Evolutionary conservation across 2,797 vertebrate genomes (phyloP).

Genomic region (Sebastes steindachneri): DNA sequence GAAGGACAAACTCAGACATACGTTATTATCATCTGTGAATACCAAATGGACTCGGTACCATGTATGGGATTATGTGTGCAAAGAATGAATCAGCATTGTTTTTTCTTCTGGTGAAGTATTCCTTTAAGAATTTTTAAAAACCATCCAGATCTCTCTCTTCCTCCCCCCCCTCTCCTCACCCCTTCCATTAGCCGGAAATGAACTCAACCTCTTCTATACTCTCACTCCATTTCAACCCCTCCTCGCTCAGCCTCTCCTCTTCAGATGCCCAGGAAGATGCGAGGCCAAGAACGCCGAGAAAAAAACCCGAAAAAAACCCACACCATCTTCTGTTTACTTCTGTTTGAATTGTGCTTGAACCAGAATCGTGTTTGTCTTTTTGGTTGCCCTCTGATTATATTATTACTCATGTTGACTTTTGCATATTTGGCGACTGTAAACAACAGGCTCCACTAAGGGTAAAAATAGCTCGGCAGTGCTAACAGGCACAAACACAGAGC

Average conservation of each 20-base stretch:
- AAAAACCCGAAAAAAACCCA: neutral
- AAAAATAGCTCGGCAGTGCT: constrained; percentile 63
- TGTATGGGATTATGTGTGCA: constrained; percentile 5
- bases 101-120: constrained; percentile 10
- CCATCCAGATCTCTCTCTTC: constrained; percentile 16
- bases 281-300: neutral
- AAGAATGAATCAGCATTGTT: constrained; percentile 27
- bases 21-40: constrained; percentile 30
- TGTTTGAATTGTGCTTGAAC: constrained; percentile 18
- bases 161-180: neutral
- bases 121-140: constrained; percentile 35
- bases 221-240: neutral
- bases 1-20: constrained; percentile 47
- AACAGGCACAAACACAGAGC: constrained; percentile 48
- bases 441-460: constrained; percentile 41
- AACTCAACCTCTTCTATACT: constrained; percentile 38
- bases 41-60: neutral
- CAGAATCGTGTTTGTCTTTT: constrained; percentile 33
- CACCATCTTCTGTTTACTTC: constrained; percentile 19
- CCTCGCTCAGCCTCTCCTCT: neutral
- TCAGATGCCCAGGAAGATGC: neutral
- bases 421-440: constrained; percentile 59
- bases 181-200: constrained; percentile 46
- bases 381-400: constrained; percentile 62
- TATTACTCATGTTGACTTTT: constrained; percentile 53